phyloP scores from a whole-genome alignment of 2,113 vertebrate genomes.

The Melanocharis versteri region DNA sequence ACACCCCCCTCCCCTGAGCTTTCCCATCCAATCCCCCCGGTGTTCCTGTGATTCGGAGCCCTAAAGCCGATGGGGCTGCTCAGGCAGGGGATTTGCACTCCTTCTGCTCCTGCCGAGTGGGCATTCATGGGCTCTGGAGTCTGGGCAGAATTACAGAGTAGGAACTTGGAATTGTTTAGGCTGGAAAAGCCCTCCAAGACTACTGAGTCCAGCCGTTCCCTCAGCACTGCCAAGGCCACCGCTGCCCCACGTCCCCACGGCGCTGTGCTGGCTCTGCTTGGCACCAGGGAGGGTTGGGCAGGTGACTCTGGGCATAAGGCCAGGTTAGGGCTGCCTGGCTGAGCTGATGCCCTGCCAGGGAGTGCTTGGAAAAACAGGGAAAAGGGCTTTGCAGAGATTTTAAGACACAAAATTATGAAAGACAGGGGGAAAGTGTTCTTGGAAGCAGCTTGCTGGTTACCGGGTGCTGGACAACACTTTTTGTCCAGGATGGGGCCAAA shows the following conservation, averaged over 20 bases:
- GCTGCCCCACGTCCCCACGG: fast-evolving
- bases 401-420: background rate
- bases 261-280: background rate
- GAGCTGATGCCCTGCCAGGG: background rate
- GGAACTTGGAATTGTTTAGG: background rate
- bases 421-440: background rate
- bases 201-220: background rate
- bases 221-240: background rate
- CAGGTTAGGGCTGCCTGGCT: fast-evolving
- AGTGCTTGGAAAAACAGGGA: background rate
- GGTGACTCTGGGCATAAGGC: fast-evolving
- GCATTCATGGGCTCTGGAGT: fast-evolving
- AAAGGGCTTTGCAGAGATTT: background rate
- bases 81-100: background rate
- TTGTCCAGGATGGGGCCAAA: background rate
- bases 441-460: background rate
- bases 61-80: fast-evolving
- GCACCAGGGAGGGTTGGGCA: fast-evolving
- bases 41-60: fast-evolving
- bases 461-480: background rate
- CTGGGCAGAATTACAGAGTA: fast-evolving
- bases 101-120: background rate
- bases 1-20: fast-evolving
- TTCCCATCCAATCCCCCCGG: fast-evolving
- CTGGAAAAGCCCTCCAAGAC: background rate